Evolutionary conservation across 53 echinoderm and acorn worm species (phyloP).

Genomic region (Mesocentrotus franciscanus): DNA sequence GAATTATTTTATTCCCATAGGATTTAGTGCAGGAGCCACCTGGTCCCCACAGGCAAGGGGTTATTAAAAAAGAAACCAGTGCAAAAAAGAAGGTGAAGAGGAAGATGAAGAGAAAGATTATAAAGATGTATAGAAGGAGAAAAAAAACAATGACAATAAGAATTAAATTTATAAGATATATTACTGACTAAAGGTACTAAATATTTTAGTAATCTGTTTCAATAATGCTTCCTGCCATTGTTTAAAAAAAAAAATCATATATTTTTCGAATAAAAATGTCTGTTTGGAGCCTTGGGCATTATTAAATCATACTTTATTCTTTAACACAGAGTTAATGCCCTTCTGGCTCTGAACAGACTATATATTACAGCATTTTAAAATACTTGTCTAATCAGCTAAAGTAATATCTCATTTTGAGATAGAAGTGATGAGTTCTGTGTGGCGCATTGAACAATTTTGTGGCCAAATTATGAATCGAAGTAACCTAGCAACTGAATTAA

Average conservation of each 20-base stretch:
- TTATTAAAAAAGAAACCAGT: background rate
- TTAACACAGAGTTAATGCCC: too few relatives aligned
- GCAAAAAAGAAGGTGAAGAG: background rate
- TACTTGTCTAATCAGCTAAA: background rate
- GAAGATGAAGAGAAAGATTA: background rate
- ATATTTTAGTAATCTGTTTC: background rate
- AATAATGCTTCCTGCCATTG: background rate
- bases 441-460: background rate
- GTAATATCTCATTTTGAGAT: background rate
- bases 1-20: too few relatives aligned
- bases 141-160: background rate
- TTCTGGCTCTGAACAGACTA: too few relatives aligned
- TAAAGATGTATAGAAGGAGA: background rate
- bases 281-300: too few relatives aligned
- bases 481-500: slow-evolving; percentile 17
- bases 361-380: background rate
- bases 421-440: background rate
- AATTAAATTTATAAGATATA: background rate
- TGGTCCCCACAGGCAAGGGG: too few relatives aligned
- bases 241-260: background rate
- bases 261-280: background rate
- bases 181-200: background rate
- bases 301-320: too few relatives aligned
- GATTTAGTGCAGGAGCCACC: too few relatives aligned
- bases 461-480: background rate